Percentiles rank a stretch among this genome's conserved stretches.
phyloP scores from a whole-genome alignment of 2,797 vertebrate species.

The Adelosebastes latens region DNA sequence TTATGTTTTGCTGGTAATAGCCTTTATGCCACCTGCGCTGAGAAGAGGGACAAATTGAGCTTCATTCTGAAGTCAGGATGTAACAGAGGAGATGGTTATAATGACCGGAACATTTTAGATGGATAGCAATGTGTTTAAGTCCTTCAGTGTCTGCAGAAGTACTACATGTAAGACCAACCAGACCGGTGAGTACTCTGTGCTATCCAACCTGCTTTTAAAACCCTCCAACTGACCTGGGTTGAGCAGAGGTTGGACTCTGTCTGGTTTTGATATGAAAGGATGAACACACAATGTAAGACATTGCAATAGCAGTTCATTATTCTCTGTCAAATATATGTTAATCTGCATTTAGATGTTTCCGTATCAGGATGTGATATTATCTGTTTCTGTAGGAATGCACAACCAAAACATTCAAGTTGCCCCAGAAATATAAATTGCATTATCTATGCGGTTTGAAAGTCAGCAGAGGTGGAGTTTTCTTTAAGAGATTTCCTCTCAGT shows the following conservation, averaged over 20 bases:
- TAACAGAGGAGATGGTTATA: neutral
- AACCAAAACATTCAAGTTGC: slow-evolving; percentile 5
- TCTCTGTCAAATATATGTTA: neutral
- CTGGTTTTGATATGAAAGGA: neutral
- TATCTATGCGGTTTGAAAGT: slow-evolving; percentile 33
- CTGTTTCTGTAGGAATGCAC: neutral
- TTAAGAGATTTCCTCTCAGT: slow-evolving; percentile 39
- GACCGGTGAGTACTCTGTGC: neutral
- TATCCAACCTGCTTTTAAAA: neutral
- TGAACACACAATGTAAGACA: neutral
- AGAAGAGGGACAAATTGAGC: neutral
- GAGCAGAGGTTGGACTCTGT: neutral
- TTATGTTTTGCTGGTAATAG: neutral
- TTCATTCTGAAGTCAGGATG: neutral
- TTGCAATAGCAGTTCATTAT: neutral
- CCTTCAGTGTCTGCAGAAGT: neutral
- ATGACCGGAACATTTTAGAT: neutral
- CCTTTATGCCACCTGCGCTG: neutral
- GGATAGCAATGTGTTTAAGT: neutral
- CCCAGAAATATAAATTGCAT: slow-evolving; percentile 36
- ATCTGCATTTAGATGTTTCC: neutral
- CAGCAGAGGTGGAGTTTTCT: slow-evolving; percentile 23
- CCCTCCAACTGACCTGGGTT: neutral
- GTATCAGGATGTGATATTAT: neutral
- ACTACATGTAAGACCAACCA: neutral